These are phyloP conservation scores for Hippolais icterina DNA, from an alignment of 2,113 vertebrate genomes.

Conservation along the genomic window DNA sequence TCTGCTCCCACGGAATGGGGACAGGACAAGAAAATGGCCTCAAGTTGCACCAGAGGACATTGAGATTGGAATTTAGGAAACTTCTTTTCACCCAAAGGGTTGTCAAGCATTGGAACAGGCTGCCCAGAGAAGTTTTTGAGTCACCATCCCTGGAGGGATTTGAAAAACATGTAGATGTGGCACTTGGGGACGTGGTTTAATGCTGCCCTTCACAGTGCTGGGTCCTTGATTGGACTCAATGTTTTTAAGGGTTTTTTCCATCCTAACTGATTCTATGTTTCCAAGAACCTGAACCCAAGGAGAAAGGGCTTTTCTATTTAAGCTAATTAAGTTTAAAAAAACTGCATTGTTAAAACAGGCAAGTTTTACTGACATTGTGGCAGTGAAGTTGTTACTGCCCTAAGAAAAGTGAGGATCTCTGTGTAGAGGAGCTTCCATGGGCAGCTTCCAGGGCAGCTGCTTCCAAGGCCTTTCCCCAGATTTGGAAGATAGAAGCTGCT, in stretches of 20 bases:
- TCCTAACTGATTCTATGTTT: not conserved
- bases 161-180: accelerated
- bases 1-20: not conserved
- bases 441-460: not conserved
- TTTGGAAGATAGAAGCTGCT: not conserved
- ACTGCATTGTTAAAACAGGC: not conserved
- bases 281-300: not conserved
- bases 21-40: not conserved
- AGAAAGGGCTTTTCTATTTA: not conserved
- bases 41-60: accelerated
- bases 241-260: not conserved
- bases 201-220: not conserved
- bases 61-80: not conserved
- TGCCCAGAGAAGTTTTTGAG: not conserved
- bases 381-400: not conserved
- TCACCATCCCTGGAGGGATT: not conserved
- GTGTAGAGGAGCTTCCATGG: not conserved
- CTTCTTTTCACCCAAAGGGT: accelerated
- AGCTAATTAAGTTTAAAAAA: not conserved
- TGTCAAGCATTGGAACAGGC: not conserved
- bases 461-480: not conserved
- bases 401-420: not conserved
- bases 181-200: not conserved
- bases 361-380: not conserved
- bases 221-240: accelerated